Conservation (phyloP, 2,888 invertebrate species). For the Plagodis dolabraria region DNA sequence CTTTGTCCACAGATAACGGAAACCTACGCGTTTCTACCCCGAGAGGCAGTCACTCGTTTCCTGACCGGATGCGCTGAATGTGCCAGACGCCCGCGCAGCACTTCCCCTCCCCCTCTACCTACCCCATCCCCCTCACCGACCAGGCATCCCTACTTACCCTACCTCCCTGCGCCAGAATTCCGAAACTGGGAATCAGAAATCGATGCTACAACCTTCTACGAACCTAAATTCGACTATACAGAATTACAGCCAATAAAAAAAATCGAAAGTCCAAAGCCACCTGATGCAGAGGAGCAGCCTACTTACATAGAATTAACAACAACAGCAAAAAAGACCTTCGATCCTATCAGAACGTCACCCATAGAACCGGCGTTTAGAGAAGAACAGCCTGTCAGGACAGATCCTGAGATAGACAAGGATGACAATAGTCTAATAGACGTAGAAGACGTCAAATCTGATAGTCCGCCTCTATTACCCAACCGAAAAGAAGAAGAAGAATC, state of each 20-base stretch:
- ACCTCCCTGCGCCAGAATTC: conserved; percentile 75
- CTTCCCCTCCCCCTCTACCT: conserved; percentile 84
- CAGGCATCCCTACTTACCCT: conserved; percentile 72
- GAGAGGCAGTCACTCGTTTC: conserved; percentile 98
- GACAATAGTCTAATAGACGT: conserved; percentile 78
- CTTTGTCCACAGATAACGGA: conserved; percentile 93
- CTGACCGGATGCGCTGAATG: conserved; percentile 97
- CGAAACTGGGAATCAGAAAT: conserved; percentile 83
- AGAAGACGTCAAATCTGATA: conserved; percentile 74
- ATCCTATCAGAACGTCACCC: conserved; percentile 63
- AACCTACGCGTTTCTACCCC: conserved; percentile 97
- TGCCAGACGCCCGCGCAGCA: conserved; percentile 90
- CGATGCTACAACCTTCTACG: conserved; percentile 78
- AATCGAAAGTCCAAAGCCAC: conserved; percentile 70
- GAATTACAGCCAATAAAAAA: conserved; percentile 76
- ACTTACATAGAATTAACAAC: conserved; percentile 78
- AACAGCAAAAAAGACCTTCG: conserved; percentile 70
- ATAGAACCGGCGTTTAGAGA: conserved; percentile 73
- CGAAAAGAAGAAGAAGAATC: conserved; percentile 52
- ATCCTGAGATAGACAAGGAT: conserved; percentile 79
- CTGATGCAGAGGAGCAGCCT: conserved; percentile 70
- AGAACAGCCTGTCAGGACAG: conserved; percentile 73
- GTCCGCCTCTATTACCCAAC: conserved; percentile 51
- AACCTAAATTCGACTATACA: conserved; percentile 70
- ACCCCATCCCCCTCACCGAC: conserved; percentile 80